These are phyloP conservation scores for Phenacoccus solenopsis DNA, from an alignment of 1,140 invertebrate genomes.

Conservation along the genomic window DNA sequence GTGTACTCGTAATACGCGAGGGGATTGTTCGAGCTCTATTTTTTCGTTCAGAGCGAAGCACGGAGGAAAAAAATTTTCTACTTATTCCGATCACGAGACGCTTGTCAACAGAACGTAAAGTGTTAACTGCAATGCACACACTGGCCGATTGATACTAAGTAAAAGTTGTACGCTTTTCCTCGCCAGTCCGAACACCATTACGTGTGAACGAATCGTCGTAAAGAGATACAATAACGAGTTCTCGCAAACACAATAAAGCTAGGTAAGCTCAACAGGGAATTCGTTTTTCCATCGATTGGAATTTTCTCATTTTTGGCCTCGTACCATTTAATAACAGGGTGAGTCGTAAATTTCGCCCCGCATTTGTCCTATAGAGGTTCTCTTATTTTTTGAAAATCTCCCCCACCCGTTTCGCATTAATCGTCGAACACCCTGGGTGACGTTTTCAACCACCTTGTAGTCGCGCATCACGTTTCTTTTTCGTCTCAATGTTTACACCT, in stretches of 20 bases:
- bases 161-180: no score
- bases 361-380: no score
- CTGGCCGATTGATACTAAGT: neutral
- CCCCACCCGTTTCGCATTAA: no score
- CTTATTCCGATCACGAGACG: neutral
- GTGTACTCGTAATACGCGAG: neutral
- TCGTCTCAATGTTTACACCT: neutral
- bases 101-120: neutral
- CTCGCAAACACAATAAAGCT: neutral
- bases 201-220: neutral
- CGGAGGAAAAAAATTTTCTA: no score
- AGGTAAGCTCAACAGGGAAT: slow-evolving; percentile 1
- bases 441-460: neutral
- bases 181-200: no score
- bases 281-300: neutral
- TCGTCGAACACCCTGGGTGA: no score
- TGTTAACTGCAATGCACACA: neutral
- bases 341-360: neutral
- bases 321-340: neutral
- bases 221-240: neutral
- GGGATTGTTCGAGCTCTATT: no score
- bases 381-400: neutral
- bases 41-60: no score
- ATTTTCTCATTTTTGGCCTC: neutral
- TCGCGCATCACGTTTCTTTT: neutral